Conservation (phyloP, 1,140 invertebrate species). For the Macrostomum lignano region DNA sequence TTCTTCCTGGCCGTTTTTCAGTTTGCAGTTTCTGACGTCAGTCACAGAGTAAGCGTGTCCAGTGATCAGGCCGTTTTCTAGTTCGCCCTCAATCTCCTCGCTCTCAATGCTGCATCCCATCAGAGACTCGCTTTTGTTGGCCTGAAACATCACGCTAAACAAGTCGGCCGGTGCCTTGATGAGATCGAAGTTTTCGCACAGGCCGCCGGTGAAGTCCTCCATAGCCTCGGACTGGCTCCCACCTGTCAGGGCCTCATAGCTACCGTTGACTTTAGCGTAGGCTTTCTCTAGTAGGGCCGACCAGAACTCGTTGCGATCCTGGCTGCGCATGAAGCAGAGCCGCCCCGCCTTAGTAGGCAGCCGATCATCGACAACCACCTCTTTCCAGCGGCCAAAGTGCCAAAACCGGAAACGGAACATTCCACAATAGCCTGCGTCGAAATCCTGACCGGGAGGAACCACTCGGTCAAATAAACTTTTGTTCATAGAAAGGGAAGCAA, state of each 20-base stretch:
- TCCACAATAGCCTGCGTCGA: constrained; percentile 31
- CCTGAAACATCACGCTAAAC: constrained; percentile 67
- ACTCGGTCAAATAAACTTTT: constrained; percentile 64
- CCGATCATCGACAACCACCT: constrained; percentile 40
- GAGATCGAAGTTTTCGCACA: constrained; percentile 28
- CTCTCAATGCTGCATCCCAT: constrained; percentile 91
- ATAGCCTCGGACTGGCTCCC: constrained; percentile 87
- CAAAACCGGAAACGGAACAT: constrained; percentile 38
- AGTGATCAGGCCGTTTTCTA: constrained; percentile 53
- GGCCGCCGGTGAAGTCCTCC: constrained; percentile 73
- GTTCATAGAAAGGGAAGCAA: constrained; percentile 57
- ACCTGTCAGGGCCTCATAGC: constrained; percentile 84
- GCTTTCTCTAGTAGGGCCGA: constrained; percentile 78
- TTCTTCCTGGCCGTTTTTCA: not conserved
- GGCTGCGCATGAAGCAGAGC: constrained; percentile 67
- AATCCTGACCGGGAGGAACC: constrained; percentile 71
- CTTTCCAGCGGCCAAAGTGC: constrained; percentile 42
- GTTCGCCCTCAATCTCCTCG: constrained; percentile 44
- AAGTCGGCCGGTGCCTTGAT: constrained; percentile 34
- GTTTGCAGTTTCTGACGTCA: constrained; percentile 37
- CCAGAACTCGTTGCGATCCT: constrained; percentile 68
- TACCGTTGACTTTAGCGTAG: constrained; percentile 84
- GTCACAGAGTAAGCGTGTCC: constrained; percentile 86
- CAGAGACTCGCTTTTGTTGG: constrained; percentile 61
- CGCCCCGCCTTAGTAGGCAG: constrained; percentile 42